Evolutionary conservation across 2,113 vertebrate genomes (phyloP), one percentile per base, ranked within the genome.

Genomic region (Sebastes fasciatus): DNA sequence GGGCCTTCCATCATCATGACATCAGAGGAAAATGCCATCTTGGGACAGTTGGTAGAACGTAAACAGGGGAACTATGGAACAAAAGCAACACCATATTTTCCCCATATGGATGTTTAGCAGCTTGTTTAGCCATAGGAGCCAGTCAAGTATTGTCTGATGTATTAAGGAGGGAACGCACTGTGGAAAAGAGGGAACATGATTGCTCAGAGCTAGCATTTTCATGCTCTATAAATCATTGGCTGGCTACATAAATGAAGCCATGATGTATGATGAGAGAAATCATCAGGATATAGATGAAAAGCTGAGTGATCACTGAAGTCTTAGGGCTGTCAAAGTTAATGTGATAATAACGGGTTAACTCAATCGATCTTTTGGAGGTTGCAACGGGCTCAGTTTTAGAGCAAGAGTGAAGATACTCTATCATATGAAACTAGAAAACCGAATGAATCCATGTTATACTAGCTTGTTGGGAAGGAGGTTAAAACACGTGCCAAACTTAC

Each of bases 1-100:
- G 40, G 58, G 74, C 45, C 12, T 19, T 54, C 45, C 19, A 81
- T 87, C 58, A 70, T 73, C 54, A 58, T 58, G 46, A 65, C 45
- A 83, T 64, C 61, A 76, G n/a, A 49, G 62, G 54, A 65, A 86
- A 86, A 64, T 19, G 42, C 40, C 76, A 61, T 62, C 73, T 66
- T 52, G 13, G 69, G 83, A 78, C 34, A 62, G 26, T 73, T 51
- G 14, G 48, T 23, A 19, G 58, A 75, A 61, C 12, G 21, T 55
- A 64, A 82, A 76, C 58, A 65, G 26, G 11, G 46, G 42, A 34
- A 34, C 67, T 7, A 26, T 34, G 6, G 10, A 23, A 63, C 1
- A 61, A 71, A 52, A 74, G 8, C 34, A 6, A 55, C 52, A 51
- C 34, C 40, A 48, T 34, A 14, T 9, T 12, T 63, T 1, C 2